Evolutionary conservation across 53 echinoderm and acorn worm species (phyloP).

Genomic region (Crossaster papposus): DNA sequence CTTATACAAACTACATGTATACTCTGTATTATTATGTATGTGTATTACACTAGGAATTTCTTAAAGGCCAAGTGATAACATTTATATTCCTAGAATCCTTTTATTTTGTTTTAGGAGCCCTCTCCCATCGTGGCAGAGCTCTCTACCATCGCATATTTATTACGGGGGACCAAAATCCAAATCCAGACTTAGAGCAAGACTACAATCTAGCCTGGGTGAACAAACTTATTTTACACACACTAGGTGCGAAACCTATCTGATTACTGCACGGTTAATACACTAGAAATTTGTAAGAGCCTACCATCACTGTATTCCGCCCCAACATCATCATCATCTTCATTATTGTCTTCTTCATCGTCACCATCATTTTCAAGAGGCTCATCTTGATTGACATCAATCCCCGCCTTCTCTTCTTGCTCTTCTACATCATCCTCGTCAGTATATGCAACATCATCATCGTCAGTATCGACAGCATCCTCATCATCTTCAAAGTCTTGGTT

Average conservation of each 20-base stretch:
- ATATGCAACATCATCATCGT: not conserved
- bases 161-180: too few relatives aligned
- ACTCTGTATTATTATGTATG: too few relatives aligned
- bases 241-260: not conserved
- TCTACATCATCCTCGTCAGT: conserved; percentile 27
- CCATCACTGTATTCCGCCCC: conserved; percentile 5
- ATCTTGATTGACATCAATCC: conserved; percentile 31
- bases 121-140: too few relatives aligned
- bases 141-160: too few relatives aligned
- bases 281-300: not conserved
- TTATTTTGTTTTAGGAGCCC: too few relatives aligned
- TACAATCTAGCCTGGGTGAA: too few relatives aligned
- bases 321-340: conserved; percentile 25
- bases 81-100: too few relatives aligned
- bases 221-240: too few relatives aligned
- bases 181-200: too few relatives aligned
- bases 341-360: conserved; percentile 29
- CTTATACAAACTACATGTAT: too few relatives aligned
- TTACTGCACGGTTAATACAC: not conserved
- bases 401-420: conserved; percentile 17
- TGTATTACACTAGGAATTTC: too few relatives aligned
- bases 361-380: conserved; percentile 2
- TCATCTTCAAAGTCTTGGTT: not conserved
- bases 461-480: not conserved
- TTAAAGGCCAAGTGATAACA: too few relatives aligned